Percentiles rank a stretch among this genome's conserved stretches.
Evolutionary conservation across 2,888 invertebrate species (phyloP).

Genomic region (Caenorhabditis uteleia): DNA sequence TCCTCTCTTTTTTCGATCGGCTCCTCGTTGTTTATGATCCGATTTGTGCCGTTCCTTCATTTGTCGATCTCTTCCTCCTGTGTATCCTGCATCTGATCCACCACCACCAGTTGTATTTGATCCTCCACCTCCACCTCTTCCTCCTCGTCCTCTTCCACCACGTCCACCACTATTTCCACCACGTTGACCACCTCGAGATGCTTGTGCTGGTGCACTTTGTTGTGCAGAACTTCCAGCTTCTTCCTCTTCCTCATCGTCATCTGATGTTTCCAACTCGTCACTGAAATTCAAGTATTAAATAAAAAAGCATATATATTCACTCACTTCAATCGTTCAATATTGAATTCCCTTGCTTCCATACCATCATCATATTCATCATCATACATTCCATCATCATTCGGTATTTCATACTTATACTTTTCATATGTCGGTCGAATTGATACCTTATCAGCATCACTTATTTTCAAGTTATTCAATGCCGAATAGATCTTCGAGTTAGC

Average conservation of each 20-base stretch:
- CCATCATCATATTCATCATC: constrained; percentile 63
- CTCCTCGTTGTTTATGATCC: constrained; percentile 51
- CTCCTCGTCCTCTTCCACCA: constrained; percentile 15
- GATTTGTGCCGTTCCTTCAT: constrained; percentile 54
- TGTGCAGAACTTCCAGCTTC: neutral
- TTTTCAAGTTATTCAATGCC: constrained; percentile 35
- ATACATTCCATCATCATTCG: constrained; percentile 44
- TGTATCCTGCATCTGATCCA: constrained; percentile 30
- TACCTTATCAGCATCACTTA: constrained; percentile 37
- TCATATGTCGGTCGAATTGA: constrained; percentile 54
- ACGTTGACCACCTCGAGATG: constrained; percentile 3
- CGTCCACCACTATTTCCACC: constrained; percentile 4
- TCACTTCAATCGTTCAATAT: constrained; percentile 44
- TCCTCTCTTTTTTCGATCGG: constrained; percentile 47
- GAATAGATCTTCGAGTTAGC: constrained; percentile 37
- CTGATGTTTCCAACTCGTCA: constrained; percentile 30
- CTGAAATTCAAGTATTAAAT: constrained; percentile 14
- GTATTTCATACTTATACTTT: constrained; percentile 50
- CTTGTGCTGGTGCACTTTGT: neutral
- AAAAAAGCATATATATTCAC: constrained; percentile 1
- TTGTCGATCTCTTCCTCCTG: constrained; percentile 53
- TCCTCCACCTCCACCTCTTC: constrained; percentile 13
- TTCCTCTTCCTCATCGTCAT: constrained; percentile 17
- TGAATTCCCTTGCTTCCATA: constrained; percentile 51
- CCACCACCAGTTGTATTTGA: neutral